Base-by-base conservation (phyloP, 2,888 invertebrate genomes). In the Venusia cambrica region DNA sequence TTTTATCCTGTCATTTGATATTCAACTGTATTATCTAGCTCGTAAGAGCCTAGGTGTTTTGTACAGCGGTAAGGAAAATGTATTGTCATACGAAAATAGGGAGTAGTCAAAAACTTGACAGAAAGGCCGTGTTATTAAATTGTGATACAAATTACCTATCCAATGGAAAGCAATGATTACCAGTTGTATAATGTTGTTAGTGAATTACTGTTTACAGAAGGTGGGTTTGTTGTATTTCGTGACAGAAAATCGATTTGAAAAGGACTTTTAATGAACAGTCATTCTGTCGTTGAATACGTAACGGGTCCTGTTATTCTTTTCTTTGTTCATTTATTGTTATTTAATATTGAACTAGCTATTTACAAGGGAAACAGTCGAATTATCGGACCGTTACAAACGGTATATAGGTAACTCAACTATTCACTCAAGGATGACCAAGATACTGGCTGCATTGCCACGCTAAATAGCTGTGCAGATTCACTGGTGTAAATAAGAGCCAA, bases 101-200 rank as follows among this genome's bases (percentile, higher is more conserved):
- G 66, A 62, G 58, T 49, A 51, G 55, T 56, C 56, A 54, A 57
- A 66, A 73, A 57, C 73, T 73, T 73, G 79, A 74, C 73, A 72
- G 66, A 57, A 58, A 56, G 54, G 62, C 69, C 59, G 67, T 73
- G 69, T 80, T 79, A 84, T 85, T 84, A 84, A 74, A 77, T 83
- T 72, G 71, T 68, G 68, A 72, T 73, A 64, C 64, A 73, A 77
- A 80, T 74, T 69, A 69, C 60, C 69, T 67, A 66, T 57, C 42
- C 52, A 66, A 60, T 70, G 62, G 59, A 55, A 62, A 54, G 73
- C 66, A 63, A 83, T 81, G 76, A 81, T 80, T 81, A 77, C 60
- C 65, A 59, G 65, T 66, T 47, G 45, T 43, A 34, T 45, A 38
- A 35, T 44, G 40, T 40, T 37, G 33, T 38, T 38, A 28, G 31